phyloP scores from a whole-genome alignment of 2,888 invertebrate genomes.

The Drosophila lutescens region DNA sequence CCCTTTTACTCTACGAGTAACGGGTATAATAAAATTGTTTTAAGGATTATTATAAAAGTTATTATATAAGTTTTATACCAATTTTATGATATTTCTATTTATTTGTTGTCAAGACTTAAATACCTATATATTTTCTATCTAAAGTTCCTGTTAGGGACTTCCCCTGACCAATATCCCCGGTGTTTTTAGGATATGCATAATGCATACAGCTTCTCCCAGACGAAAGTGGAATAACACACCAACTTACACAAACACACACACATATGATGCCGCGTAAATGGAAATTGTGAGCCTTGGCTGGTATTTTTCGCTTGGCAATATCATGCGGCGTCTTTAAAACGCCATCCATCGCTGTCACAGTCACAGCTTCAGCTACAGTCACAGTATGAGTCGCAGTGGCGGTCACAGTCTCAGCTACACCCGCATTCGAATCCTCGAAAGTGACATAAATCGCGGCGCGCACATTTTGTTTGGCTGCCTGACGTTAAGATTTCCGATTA shows the following conservation, averaged over 20 bases:
- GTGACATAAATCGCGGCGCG: slow-evolving; percentile 45
- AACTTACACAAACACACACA: slow-evolving; percentile 12
- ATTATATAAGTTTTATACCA: too few relatives aligned
- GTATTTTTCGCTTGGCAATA: slow-evolving; percentile 46
- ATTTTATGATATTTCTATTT: too few relatives aligned
- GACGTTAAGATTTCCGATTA: slow-evolving; percentile 69
- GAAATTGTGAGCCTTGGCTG: slow-evolving; percentile 41
- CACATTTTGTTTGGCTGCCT: slow-evolving; percentile 48
- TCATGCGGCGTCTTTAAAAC: slow-evolving; percentile 45
- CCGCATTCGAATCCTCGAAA: slow-evolving; percentile 35
- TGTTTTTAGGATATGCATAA: slow-evolving; percentile 33
- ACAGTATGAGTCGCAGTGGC: slow-evolving; percentile 9
- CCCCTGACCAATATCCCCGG: neutral
- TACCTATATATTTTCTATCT: neutral
- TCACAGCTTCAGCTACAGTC: slow-evolving; percentile 17
- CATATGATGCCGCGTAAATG: slow-evolving; percentile 22
- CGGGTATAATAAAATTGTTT: too few relatives aligned
- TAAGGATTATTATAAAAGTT: too few relatives aligned
- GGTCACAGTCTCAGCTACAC: slow-evolving; percentile 28
- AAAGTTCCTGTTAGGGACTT: neutral
- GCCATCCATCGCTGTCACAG: slow-evolving; percentile 47
- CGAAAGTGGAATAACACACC: slow-evolving; percentile 38
- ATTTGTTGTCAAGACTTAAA: too few relatives aligned
- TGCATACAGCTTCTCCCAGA: slow-evolving; percentile 31
- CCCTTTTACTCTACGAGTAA: too few relatives aligned